Conservation (phyloP, 2,113 vertebrate genomes). For the Spizaetus ornatus region DNA sequence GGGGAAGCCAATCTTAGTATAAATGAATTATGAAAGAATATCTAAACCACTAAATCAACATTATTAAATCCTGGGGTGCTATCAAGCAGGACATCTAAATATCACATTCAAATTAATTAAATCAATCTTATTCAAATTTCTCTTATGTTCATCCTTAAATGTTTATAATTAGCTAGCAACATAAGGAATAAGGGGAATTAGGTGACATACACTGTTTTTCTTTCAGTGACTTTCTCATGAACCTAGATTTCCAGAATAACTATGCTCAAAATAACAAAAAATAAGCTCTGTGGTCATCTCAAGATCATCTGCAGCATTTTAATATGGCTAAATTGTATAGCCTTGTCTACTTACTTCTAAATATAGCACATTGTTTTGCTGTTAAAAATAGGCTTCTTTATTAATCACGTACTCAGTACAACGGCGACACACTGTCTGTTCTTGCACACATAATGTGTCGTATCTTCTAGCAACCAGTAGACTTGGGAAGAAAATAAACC, state of each 20-base stretch:
- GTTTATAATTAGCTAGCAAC: background rate
- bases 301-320: background rate
- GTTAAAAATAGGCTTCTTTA: constrained; percentile 43
- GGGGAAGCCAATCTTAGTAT: background rate
- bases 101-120: background rate
- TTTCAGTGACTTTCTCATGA: background rate
- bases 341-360: background rate
- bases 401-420: background rate
- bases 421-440: background rate
- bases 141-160: background rate
- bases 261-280: background rate
- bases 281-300: background rate
- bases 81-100: background rate
- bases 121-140: background rate
- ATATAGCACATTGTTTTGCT: constrained; percentile 43
- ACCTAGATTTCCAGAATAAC: background rate
- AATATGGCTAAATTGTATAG: background rate
- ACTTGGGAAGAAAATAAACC: constrained; percentile 13
- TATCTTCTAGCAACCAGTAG: background rate
- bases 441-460: background rate
- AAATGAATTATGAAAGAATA: background rate
- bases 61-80: background rate
- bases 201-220: background rate
- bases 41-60: background rate
- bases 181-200: background rate